Evolutionary conservation across 1,140 invertebrate genomes (phyloP), one percentile per base, ranked within the genome.

Genomic region (Drosophila bocki): DNA sequence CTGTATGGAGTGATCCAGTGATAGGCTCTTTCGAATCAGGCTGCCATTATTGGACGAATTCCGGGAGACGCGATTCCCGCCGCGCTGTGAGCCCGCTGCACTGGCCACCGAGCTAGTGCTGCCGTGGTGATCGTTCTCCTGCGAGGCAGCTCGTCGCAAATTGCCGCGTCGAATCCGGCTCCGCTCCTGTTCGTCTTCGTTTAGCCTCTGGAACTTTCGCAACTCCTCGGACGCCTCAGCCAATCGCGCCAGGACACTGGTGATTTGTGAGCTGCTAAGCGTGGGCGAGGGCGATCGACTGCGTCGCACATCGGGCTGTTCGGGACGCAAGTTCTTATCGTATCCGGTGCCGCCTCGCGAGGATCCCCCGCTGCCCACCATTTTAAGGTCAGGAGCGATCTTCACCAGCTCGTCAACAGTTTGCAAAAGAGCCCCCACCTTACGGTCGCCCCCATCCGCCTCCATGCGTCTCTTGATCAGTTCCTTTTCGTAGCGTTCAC

Each of bases 401-500:
- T 95, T 95, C 65, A 96, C 95, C 37, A 97, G 91, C 71, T 96
- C 96, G 47, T 97, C 96, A 11, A 97, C 95, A 71, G 97, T 95
- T 90, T 96, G 95, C 61, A 97, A 87, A n/a, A 98, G 91, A 63
- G 87, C 87, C 9, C 90, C 91, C 32, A 93, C 90, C 58, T 93
- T 93, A 7, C 91, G 84, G 26, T 93, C 92, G 13, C 91, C 91
- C 1, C 91, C 92, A 69, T 92, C 91, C n/a, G 91, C 91, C 45
- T 96, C 95, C 35, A 94, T 90, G 75, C 94, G 93, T 5, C 91
- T 78, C 41, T 95, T 95, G 72, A 97, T 96, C n/a, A 96, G 94
- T 80, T 98, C 97, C 74, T 95, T 95, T 79, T 98, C 97, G 78
- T 96, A 95, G 4, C 96, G 94, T 86, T 98, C 97, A 71, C 97